Evolutionary conservation across 1,140 invertebrate species (phyloP).

Genomic region (Maconellicoccus hirsutus): DNA sequence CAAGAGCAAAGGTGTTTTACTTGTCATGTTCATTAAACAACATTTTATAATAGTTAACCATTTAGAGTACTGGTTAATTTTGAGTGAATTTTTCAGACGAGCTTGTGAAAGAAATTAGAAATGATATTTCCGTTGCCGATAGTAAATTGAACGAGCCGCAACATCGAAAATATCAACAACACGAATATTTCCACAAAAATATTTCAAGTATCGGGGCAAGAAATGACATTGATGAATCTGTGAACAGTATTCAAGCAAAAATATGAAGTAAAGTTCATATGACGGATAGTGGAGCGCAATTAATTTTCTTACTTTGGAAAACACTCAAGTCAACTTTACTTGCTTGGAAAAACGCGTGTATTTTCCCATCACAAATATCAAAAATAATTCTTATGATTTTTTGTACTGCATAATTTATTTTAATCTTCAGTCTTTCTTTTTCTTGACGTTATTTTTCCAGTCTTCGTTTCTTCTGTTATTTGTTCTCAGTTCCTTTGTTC

Average conservation of each 20-base stretch:
- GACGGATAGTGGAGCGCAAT: no score
- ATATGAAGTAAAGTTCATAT: no score
- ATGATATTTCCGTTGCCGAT: constrained; percentile 57
- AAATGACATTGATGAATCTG: not conserved
- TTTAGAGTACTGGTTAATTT: not conserved
- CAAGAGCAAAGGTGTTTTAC: constrained; percentile 49
- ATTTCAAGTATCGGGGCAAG: not conserved
- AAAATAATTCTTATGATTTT: no score
- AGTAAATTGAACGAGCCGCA: constrained; percentile 41
- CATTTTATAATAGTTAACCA: not conserved
- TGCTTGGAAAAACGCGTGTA: no score
- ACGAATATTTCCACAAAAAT: constrained; percentile 32
- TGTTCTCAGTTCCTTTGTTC: no score
- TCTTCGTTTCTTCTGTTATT: no score
- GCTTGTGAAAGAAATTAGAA: constrained; percentile 58
- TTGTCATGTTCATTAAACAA: constrained; percentile 25
- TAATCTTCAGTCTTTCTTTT: no score
- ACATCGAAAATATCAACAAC: constrained; percentile 33
- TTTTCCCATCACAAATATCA: no score
- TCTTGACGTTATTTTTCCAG: no score
- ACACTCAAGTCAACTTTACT: no score
- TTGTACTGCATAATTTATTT: no score
- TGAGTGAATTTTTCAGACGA: constrained; percentile 41
- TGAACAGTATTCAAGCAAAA: not conserved
- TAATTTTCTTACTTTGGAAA: no score